phyloP scores from a whole-genome alignment of 1,140 invertebrate species.

The Gonatopus flavifemur region DNA sequence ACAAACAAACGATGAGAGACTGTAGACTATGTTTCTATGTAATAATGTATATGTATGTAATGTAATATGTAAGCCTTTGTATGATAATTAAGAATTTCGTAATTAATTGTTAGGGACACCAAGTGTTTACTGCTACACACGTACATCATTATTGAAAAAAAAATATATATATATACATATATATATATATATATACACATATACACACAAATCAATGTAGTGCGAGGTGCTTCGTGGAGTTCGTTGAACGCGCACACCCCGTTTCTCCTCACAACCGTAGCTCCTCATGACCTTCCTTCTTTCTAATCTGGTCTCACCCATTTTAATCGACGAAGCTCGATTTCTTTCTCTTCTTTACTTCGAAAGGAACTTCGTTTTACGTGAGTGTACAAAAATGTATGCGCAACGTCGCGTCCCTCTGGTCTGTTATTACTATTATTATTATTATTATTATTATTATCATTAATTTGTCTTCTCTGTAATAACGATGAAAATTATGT shows the following conservation, averaged over 20 bases:
- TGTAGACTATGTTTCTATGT: slow-evolving; percentile 27
- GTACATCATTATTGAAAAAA: neutral
- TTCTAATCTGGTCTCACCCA: slow-evolving; percentile 9
- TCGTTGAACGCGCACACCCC: slow-evolving; percentile 20
- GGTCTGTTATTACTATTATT: no score
- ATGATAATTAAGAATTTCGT: slow-evolving; percentile 28
- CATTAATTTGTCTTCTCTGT: no score
- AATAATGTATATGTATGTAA: slow-evolving; percentile 19
- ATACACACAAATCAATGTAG: neutral
- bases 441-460: no score
- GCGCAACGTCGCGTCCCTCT: no score
- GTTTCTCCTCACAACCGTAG: no score
- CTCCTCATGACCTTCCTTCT: slow-evolving; percentile 23
- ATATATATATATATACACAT: neutral
- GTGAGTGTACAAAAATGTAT: neutral
- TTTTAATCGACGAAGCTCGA: slow-evolving; percentile 3
- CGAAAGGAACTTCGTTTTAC: slow-evolving; percentile 6
- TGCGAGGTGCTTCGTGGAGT: slow-evolving; percentile 13
- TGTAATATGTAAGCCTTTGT: slow-evolving; percentile 27
- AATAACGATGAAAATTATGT: no score
- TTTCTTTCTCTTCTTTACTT: slow-evolving; percentile 1
- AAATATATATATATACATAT: slow-evolving; percentile 2
- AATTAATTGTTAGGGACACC: slow-evolving; percentile 22
- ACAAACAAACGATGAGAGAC: slow-evolving; percentile 16
- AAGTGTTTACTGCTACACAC: slow-evolving; percentile 18